Base-by-base conservation (phyloP, 2,797 vertebrate genomes). In the Moxostoma hubbsi region DNA sequence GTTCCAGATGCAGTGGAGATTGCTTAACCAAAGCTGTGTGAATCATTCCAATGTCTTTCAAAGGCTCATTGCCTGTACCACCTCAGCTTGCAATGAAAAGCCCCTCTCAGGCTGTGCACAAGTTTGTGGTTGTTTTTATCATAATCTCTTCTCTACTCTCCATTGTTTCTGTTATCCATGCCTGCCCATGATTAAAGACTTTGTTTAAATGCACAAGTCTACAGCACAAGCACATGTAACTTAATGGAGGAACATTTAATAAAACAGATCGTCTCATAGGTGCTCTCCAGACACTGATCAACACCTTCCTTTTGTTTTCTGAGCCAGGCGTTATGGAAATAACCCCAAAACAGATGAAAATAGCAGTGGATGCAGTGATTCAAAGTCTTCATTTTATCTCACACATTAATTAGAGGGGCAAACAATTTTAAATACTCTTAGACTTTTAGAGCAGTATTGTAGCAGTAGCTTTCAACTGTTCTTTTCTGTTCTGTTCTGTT, bases 181-280 rank as follows among this genome's bases (percentile, higher is more conserved):
- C 86, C 89, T 85, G 79, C 63, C 66, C 69, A 74, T 92, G 93
- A 93, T 93, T 92, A 92, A 93, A 82, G 88, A 88, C 89, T 90
- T 85, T 85, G 87, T 92, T 87, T 84, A 84, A 83, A 89, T 92
- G 90, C 36, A 36, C 36, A 36, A 36, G 92, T 92, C 85, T 85
- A 89, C 88, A 90, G 85, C 4, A 24, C 83, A 87, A 18, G 74
- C 81, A 63, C 88, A 75, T 66, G 80, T 71, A 70, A 86, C 88
- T 89, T 92, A 92, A 92, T 92, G 88, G 89, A 88, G 92, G 90
- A 91, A 89, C 88, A 86, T 92, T 93, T 92, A 93, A 93, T 93
- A 91, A 93, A 93, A 90, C 87, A 87, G 89, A 91, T 88, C 82
- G 90, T 92, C 91, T 91, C 88, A 88, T 88, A 88, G 90, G 89